Base-by-base conservation (phyloP, 2,113 vertebrate genomes). In the Pangasianodon gigas region DNA sequence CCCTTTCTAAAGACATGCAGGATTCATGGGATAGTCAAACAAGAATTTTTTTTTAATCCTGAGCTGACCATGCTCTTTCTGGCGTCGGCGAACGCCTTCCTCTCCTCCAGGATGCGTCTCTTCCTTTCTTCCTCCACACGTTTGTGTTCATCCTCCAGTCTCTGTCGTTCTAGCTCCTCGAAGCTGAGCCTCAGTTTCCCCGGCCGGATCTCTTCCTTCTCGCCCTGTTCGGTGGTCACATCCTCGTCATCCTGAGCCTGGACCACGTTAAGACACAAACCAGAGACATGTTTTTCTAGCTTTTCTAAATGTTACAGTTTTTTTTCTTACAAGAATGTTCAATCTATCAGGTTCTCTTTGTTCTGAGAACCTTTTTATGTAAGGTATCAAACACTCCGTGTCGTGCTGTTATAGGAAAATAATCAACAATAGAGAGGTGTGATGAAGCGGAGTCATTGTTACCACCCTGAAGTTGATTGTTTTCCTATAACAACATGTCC, bases 151-250 rank as follows among this genome's bases (percentile, higher is more conserved):
- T 96, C 97, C 94, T 98, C 97, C 84, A 97, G 96, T 81, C 98
- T 96, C 90, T 97, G 98, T 92, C 96, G 97, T 94, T 99, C 98
- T 71, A 97, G 91, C 93, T 99, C 98, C 93, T 99, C 98, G 93
- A 99, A 99, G 94, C 98, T 98, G 93, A 98, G 94, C 91, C 95
- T 96, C 74, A 99, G 96, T 95, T 98, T 99, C 71, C 98, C 96
- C 46, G 98, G 98, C 48, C 94, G 92, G 69, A 93, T 0, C 37
- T 95, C 94, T 44, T 97, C 96, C 87, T 95, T 97, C 80, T 97
- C 95, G 10, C 95, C 96, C 80, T 93, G 94, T 86, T 90, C 84
- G 87, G 94, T 92, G 74, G 88, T 77, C 62, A 7, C 0, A 21
- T 92, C 92, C 37, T 94, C 95, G 62, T 94, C 94, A 6, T 94